These are phyloP conservation scores for Pitta sordida DNA, from an alignment of 2,113 vertebrate genomes.

Conservation along the genomic window DNA sequence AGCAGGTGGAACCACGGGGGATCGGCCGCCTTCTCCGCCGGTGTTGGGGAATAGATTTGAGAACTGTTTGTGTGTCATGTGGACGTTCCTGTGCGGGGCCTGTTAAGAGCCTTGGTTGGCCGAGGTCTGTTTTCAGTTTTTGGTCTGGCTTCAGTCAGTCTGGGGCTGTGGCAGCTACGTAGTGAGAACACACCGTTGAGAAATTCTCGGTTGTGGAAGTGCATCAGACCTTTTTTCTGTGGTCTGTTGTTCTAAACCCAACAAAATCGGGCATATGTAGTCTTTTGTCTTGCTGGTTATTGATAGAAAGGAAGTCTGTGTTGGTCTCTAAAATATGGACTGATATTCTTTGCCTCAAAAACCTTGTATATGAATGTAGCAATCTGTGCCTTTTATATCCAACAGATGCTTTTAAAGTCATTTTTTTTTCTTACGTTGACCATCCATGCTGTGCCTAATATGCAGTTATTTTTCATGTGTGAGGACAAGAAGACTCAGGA, in stretches of 20 bases:
- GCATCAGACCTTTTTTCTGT: rapidly evolving
- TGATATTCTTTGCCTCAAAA: not conserved
- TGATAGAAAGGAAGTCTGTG: not conserved
- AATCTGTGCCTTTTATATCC: not conserved
- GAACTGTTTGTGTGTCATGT: rapidly evolving
- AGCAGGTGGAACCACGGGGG: rapidly evolving
- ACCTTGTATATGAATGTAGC: not conserved
- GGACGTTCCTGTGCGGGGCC: rapidly evolving
- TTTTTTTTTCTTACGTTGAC: not conserved
- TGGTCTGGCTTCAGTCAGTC: not conserved
- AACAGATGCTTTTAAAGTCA: not conserved
- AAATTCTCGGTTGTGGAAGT: not conserved
- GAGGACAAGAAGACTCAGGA: not conserved
- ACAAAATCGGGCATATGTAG: rapidly evolving
- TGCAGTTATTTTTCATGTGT: not conserved
- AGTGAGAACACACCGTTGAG: not conserved
- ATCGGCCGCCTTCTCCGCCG: not conserved
- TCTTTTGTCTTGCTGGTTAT: not conserved
- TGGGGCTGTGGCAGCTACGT: rapidly evolving
- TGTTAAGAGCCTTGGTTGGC: not conserved
- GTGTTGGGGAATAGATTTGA: not conserved
- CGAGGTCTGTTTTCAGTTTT: not conserved
- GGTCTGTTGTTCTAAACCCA: not conserved
- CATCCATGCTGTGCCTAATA: not conserved
- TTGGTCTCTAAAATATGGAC: not conserved